Conservation (phyloP, 2,888 invertebrate species). For the Yponomeuta sedellus region DNA sequence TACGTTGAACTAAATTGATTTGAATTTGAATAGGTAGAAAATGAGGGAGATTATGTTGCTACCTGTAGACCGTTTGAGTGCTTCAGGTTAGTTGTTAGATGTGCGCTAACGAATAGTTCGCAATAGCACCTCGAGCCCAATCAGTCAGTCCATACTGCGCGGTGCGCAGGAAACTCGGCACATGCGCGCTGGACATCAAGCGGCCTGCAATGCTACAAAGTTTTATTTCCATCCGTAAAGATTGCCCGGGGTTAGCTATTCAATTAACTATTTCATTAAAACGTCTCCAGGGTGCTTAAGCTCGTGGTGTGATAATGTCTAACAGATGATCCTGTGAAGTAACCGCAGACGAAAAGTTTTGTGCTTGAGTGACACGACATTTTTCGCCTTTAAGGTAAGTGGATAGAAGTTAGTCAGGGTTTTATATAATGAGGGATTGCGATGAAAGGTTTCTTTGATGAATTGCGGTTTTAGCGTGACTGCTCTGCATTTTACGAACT, state of each 20-base stretch:
- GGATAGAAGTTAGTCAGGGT: background rate
- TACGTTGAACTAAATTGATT: too few species aligned
- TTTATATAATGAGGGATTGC: background rate
- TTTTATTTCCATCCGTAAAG: constrained; percentile 29
- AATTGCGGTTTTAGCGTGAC: background rate
- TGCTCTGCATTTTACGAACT: too few species aligned
- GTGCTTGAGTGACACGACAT: background rate
- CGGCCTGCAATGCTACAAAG: constrained; percentile 67
- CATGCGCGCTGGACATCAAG: constrained; percentile 57
- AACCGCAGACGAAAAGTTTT: background rate
- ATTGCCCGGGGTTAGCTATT: constrained; percentile 45
- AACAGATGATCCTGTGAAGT: constrained; percentile 4
- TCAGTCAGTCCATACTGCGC: constrained; percentile 20
- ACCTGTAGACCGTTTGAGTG: too few species aligned
- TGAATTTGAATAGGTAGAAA: too few species aligned
- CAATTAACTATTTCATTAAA: constrained; percentile 37
- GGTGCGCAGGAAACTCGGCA: constrained; percentile 53
- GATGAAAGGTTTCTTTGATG: background rate
- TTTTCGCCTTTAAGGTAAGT: background rate
- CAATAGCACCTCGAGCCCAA: background rate
- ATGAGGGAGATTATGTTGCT: too few species aligned
- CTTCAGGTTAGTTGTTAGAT: constrained; percentile 12
- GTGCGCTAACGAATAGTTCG: constrained; percentile 24
- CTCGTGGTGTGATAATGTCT: background rate
- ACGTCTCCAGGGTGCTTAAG: constrained; percentile 10